phyloP scores from a whole-genome alignment of 2,888 invertebrate species.

The Oligia strigilis region DNA sequence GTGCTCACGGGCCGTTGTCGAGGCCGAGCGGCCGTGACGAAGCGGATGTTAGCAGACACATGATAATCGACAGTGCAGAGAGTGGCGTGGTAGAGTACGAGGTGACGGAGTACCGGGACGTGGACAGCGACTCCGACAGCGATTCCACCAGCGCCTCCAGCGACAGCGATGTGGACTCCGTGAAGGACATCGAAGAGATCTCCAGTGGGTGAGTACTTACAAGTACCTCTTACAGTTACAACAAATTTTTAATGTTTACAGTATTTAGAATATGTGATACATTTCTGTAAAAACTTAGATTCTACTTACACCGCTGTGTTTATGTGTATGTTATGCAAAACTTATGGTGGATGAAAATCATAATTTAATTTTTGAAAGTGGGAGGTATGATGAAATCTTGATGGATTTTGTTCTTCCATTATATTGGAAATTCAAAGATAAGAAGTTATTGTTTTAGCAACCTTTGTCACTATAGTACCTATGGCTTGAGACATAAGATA shows the following conservation, averaged over 20 bases:
- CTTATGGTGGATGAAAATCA: not conserved
- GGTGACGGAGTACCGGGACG: constrained; percentile 85
- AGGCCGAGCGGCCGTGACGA: constrained; percentile 75
- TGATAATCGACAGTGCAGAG: constrained; percentile 87
- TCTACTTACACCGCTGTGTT: constrained; percentile 20
- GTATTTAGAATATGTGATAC: not conserved
- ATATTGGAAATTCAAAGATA: constrained; percentile 1
- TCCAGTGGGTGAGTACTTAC: constrained; percentile 82
- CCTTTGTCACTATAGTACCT: not conserved
- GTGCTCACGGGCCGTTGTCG: constrained; percentile 86
- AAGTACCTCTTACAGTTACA: constrained; percentile 8
- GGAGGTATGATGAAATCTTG: constrained; percentile 24
- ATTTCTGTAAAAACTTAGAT: not conserved
- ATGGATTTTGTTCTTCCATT: not conserved
- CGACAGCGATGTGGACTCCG: constrained; percentile 86
- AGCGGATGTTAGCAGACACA: constrained; percentile 81
- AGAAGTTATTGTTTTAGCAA: constrained; percentile 18
- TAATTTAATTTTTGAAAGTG: constrained; percentile 5
- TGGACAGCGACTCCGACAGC: constrained; percentile 78
- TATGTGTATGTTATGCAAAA: not conserved
- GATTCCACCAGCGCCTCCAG: constrained; percentile 83
- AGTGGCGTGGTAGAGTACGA: constrained; percentile 86
- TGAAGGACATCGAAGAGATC: constrained; percentile 85
- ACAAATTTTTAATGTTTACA: constrained; percentile 8
- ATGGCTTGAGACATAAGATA: not conserved